Base-by-base conservation (phyloP, 2,888 invertebrate species). In the Pristionchus japonicus region DNA sequence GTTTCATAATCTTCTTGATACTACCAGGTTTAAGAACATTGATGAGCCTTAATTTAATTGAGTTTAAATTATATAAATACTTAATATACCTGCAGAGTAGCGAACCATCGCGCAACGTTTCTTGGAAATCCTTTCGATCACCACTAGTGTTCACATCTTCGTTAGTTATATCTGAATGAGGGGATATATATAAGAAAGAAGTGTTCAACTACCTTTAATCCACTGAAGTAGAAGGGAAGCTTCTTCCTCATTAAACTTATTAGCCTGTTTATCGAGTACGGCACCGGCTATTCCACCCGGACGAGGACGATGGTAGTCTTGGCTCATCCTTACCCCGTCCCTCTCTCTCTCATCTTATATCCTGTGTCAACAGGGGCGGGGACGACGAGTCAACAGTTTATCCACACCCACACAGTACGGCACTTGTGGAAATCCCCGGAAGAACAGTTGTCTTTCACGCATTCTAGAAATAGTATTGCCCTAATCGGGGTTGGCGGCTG, bases 241-340 rank as follows among this genome's bases (percentile, higher is more conserved):
- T 91, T 97, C 96, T 94, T 97, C 97, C 94, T 97, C 97, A 95
- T 97, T 98, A 96, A 98, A 99, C 96, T 98, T 98, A 95, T 97
- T 97, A 95, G 97, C 97, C 92, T 98, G 97, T 98, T 99, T 94
- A 80, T 93, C 93, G 57, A 94, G 89, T 87, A 94, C 90, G 85
- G 91, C 92, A 34, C 91, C 92, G 61, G 88, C 91, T 84, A 92
- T 57, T 17, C 92, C 92, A 20, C 47, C 31, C 13, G 86, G 86
- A 70, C 86, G 67, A 13, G 86, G 86, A 27, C 86, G 86, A n/a
- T 86, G 86, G 49, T 86, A 86, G 49, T 86, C 86, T 67, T 64
- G 67, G 47, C 85, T 86, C 85, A 86, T 86, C 31, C 57, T 57
- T 57, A 40, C 37, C 23, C 61, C 61, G 37, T n/a, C 9, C 49